These are phyloP conservation scores for Nephrotoma guestfalica DNA, from an alignment of 2,888 invertebrate genomes.

Conservation along the genomic window DNA sequence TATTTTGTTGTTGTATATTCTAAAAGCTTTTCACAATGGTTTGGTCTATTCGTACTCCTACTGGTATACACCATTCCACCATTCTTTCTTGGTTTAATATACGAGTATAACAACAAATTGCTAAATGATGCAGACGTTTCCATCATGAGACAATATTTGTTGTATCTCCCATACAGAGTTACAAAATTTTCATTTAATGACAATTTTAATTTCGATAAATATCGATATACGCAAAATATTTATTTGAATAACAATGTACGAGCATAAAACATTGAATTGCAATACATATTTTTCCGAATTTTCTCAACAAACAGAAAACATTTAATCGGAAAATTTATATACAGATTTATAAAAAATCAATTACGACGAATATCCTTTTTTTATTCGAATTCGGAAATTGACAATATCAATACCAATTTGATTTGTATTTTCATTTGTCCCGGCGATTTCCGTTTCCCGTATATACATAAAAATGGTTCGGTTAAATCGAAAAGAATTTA, in stretches of 20 bases:
- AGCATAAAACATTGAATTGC: neutral
- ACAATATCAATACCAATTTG: conserved; percentile 3
- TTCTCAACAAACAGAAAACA: neutral
- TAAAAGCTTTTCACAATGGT: neutral
- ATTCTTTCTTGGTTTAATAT: too few relatives aligned
- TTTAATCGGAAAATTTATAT: neutral
- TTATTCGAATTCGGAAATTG: neutral
- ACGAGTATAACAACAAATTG: neutral
- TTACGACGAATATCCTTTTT: conserved; percentile 1
- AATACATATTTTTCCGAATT: neutral
- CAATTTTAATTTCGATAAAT: neutral
- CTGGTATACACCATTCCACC: neutral
- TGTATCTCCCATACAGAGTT: neutral
- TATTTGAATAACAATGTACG: neutral
- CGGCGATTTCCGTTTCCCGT: neutral
- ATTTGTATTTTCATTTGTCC: conserved; percentile 1
- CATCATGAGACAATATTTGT: neutral
- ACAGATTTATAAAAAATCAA: neutral
- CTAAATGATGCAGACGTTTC: neutral
- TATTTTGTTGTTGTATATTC: neutral
- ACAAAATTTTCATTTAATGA: neutral
- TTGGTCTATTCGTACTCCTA: neutral
- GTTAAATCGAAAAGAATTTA: neutral
- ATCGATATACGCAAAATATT: neutral
- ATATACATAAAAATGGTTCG: neutral